Base-by-base conservation (phyloP, 2,797 vertebrate species). In the Sebastes diploproa region DNA sequence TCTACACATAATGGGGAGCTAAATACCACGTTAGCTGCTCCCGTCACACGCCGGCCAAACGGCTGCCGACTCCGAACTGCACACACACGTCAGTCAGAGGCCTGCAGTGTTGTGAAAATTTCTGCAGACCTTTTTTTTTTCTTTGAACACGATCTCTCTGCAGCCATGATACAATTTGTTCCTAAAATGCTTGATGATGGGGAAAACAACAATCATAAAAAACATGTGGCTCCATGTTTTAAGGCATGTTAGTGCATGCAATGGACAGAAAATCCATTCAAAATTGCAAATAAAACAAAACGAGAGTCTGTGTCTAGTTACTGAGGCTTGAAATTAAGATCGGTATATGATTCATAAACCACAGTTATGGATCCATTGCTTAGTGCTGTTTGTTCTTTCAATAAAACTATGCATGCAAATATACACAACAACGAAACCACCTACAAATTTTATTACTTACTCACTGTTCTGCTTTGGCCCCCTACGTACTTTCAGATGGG, bases 261-360 rank as follows among this genome's bases (percentile, higher is more conserved):
- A 79, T 14, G 71, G 63, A 77, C 74, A 82, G 75, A 83, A 61
- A 74, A 76, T 46, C 59, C 7, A 65, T 74, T 56, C 68, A 63
- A 82, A 74, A 38, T n/a, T 22, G 13, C 12, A 50, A 58, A 60
- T 71, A 56, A 46, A 76, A 34, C 6, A 13, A 73, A n/a, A 8
- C 36, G 73, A 54, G 27, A 38, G 54, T 67, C 77, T 86, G 84
- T 78, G 64, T 90, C 84, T 66, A 65, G 80, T 89, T 86, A 85
- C 60, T 72, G 78, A 79, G 71, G 88, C 81, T 78, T 84, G 86
- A 88, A 88, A 88, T 83, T 30, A 84, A 87, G 82, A 87, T 82
- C 50, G 50, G 83, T 67, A 67, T 60, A 85, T 89, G 86, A 90
- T 86, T 90, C 88, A 88, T 86, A 88, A 90, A 91, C 78, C 83